A percentile compares a stretch with the other conserved stretches of the same genome.
phyloP scores from a whole-genome alignment of 2,113 vertebrate genomes.

The Pangasianodon gigas region DNA sequence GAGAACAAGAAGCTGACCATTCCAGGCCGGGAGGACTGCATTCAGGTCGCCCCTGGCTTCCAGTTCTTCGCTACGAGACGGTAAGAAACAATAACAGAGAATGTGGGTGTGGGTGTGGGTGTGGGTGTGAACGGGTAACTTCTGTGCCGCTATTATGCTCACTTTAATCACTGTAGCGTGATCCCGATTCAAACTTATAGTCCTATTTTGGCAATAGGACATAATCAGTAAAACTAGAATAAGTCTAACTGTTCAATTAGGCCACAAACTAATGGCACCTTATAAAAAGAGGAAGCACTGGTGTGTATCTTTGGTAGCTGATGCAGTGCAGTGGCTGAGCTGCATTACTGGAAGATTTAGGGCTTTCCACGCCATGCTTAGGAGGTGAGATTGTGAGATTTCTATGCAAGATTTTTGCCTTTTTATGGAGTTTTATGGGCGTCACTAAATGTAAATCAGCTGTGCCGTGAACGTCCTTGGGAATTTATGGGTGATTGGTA shows the following conservation, averaged over 20 bases:
- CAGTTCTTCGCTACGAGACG: constrained; percentile 97
- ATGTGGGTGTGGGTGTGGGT: neutral
- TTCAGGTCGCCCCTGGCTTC: constrained; percentile 89
- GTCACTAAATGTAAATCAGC: neutral
- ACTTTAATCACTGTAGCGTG: neutral
- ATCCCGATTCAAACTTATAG: neutral
- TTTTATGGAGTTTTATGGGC: neutral
- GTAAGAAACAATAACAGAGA: constrained; percentile 65
- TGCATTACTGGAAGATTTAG: neutral
- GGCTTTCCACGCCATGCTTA: neutral
- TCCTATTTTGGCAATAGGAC: neutral
- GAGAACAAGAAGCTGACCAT: constrained; percentile 91
- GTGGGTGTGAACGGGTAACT: neutral
- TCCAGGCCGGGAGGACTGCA: constrained; percentile 88
- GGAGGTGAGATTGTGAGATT: neutral
- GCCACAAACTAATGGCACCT: neutral
- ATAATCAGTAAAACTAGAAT: neutral
- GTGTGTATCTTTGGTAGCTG: neutral
- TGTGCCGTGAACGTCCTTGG: neutral
- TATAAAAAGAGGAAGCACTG: neutral
- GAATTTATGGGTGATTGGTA: neutral
- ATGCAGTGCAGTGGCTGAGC: neutral
- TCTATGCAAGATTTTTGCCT: neutral
- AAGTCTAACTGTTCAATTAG: neutral
- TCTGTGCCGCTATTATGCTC: neutral